phyloP scores from a whole-genome alignment of 1,140 invertebrate genomes.

The Brachionus asplanchnoidis region DNA sequence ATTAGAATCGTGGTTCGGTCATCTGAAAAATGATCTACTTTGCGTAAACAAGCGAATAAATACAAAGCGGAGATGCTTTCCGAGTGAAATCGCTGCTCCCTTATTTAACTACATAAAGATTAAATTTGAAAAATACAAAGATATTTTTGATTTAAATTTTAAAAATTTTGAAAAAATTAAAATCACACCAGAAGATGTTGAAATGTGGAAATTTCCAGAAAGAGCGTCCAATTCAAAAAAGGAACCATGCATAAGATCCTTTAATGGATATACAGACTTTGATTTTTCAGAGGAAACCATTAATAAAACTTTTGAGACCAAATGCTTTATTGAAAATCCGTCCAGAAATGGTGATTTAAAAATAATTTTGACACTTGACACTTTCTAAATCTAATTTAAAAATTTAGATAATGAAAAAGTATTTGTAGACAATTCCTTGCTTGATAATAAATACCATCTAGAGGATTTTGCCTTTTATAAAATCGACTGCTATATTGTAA shows the following conservation, averaged over 20 bases:
- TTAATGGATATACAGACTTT: background rate
- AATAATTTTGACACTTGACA: too few species aligned
- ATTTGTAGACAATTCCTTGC: background rate
- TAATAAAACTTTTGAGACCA: too few species aligned
- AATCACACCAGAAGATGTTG: background rate
- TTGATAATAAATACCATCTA: background rate
- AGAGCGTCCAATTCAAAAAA: background rate
- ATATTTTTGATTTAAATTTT: background rate
- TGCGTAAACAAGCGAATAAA: background rate
- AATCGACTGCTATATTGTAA: background rate
- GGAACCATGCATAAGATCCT: background rate
- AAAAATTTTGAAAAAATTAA: background rate
- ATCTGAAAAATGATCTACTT: conserved; percentile 6
- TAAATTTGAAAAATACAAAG: background rate
- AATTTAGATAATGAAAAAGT: background rate
- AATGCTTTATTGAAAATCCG: background rate
- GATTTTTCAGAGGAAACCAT: too few species aligned
- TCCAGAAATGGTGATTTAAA: background rate
- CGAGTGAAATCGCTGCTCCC: background rate
- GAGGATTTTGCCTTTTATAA: background rate
- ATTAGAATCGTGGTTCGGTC: background rate
- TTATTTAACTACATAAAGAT: background rate
- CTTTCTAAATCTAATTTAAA: background rate
- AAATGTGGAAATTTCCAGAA: background rate
- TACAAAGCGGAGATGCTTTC: background rate